Evolutionary conservation across 92 coral and sea anemone genomes (phyloP), one percentile per base, ranked within the genome.

Genomic region (Diadumene lineata): DNA sequence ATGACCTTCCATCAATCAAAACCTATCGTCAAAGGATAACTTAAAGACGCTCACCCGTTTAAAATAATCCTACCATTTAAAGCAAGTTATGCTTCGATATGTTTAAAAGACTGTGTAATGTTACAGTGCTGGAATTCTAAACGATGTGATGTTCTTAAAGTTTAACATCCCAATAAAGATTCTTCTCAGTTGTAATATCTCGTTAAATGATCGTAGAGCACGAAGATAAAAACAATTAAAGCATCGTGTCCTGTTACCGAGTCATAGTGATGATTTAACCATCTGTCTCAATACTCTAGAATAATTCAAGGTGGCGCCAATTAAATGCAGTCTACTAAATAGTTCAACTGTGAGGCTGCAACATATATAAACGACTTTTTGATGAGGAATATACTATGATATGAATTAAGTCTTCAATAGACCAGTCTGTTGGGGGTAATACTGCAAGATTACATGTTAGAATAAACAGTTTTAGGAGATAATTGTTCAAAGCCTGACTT

Each of bases 231-330:
- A 27, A 34, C 75, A 33, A 70, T 70, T 70, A 50, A 50, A 18
- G 26, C 25, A 1, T 18, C 60, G 75, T 70, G 34, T 70, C 26
- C 64, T 16, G n/a, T 50, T 56, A 48, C 34, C 75, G 30, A 50
- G 32, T 22, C 29, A 56, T 19, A 34, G 75, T 70, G 75, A 70
- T 70, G 75, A 70, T 57, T 70, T 70, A 28, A 70, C 75, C 75
- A 70, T 70, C 75, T 70, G 74, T 69, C 48, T 25, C 38, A 61
- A 56, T n/a, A 17, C n/a, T 25, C 21, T 27, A n/a, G 34, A 70
- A 70, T 25, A 43, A 46, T 31, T 31, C 75, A 70, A 70, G 75
- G 26, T 70, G 75, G 62, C 23, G 53, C 22, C 75, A 50, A 70
- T 70, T 70, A 70, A 50, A 23, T 32, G 24, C 27, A n/a, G 75